phyloP scores from a whole-genome alignment of 1,140 invertebrate species.

The Philotrypesis tridentata region DNA sequence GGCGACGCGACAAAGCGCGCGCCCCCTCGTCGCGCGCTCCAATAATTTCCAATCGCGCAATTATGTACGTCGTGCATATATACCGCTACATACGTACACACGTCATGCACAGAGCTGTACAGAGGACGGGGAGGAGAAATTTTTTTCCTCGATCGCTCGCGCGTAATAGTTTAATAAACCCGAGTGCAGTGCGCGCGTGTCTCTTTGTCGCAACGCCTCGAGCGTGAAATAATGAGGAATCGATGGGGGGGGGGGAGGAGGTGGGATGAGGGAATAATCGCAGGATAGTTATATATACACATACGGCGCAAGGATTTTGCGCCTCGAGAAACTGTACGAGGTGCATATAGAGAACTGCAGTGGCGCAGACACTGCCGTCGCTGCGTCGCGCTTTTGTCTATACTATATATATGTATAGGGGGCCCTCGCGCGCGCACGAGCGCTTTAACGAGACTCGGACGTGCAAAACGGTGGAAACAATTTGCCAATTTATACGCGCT shows the following conservation, averaged over 20 bases:
- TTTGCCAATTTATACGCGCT: slow-evolving; percentile 66
- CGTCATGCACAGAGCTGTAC: too few species aligned
- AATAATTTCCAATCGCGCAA: not conserved
- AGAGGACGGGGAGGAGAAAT: too few species aligned
- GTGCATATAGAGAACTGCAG: too few species aligned
- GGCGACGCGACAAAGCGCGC: not conserved
- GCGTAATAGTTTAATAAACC: not conserved
- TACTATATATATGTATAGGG: too few species aligned
- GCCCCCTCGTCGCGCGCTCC: too few species aligned
- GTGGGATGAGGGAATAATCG: too few species aligned
- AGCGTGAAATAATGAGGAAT: not conserved
- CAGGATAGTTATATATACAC: not conserved
- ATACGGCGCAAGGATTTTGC: not conserved
- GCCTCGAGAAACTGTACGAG: not conserved
- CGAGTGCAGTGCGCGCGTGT: too few species aligned
- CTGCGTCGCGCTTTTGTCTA: slow-evolving; percentile 47
- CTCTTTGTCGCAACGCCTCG: too few species aligned
- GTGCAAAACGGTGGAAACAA: slow-evolving; percentile 66
- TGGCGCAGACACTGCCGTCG: not conserved
- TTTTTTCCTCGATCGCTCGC: not conserved
- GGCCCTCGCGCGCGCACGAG: slow-evolving; percentile 24
- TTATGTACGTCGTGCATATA: not conserved
- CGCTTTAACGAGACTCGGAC: slow-evolving; percentile 61
- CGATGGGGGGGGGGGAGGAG: too few species aligned
- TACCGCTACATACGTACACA: too few species aligned